These are phyloP conservation scores for Sigmodon hispidus DNA, from an alignment of 2,113 vertebrate species.

Conservation along the genomic window DNA sequence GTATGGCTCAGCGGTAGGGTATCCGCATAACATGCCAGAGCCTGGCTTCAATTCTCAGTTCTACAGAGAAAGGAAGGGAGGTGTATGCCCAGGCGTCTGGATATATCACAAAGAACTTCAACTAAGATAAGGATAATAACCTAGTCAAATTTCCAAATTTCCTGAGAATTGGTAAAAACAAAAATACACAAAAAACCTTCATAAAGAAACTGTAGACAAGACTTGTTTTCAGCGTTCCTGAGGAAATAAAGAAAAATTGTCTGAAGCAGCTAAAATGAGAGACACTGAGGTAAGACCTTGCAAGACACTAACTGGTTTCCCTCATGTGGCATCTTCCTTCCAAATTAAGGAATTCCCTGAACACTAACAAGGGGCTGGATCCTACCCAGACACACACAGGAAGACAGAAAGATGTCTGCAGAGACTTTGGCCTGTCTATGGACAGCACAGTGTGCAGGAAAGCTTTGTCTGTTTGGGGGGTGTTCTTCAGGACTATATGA, in stretches of 20 bases:
- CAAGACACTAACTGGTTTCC: conserved; percentile 15
- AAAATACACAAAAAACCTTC: not conserved
- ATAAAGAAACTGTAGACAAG: not conserved
- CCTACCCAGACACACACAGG: conserved; percentile 37
- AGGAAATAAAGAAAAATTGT: not conserved
- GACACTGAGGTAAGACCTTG: not conserved
- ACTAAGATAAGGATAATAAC: not conserved
- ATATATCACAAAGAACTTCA: not conserved
- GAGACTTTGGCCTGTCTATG: not conserved
- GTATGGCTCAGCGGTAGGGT: not conserved
- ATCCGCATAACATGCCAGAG: not conserved
- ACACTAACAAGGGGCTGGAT: conserved; percentile 36
- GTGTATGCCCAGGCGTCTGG: not conserved
- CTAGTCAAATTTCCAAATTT: not conserved
- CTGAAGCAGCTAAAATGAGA: not conserved
- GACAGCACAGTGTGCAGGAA: not conserved
- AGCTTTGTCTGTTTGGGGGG: not conserved
- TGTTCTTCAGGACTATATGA: not conserved
- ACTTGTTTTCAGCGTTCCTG: not conserved
- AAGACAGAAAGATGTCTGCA: not conserved
- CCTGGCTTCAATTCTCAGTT: not conserved
- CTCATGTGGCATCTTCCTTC: not conserved
- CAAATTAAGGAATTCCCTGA: conserved; percentile 4
- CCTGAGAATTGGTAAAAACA: not conserved
- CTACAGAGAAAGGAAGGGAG: too few species aligned